A percentile compares a stretch with the other conserved stretches of the same genome.
Conservation (phyloP, 1,140 invertebrate species). For the Temnothorax nylanderi region DNA sequence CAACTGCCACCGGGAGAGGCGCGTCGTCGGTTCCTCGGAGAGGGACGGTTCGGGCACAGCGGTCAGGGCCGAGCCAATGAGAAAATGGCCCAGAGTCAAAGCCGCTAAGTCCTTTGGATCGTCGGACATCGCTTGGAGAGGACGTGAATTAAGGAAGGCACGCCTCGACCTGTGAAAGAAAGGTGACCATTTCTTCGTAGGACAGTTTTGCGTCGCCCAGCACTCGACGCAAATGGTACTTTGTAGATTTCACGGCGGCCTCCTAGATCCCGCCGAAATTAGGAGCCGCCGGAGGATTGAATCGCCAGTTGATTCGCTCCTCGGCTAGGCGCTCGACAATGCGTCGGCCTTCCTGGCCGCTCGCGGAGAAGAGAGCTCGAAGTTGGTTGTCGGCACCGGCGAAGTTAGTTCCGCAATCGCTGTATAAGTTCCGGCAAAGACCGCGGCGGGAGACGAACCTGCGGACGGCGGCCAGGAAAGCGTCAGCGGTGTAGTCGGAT, state of each 20-base stretch:
- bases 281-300: neutral
- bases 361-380: slow-evolving; percentile 17
- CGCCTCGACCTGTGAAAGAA: neutral
- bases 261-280: slow-evolving; percentile 66
- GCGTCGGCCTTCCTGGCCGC: neutral
- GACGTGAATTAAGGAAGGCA: neutral
- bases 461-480: slow-evolving; percentile 67
- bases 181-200: neutral
- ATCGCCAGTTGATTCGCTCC: slow-evolving; percentile 35
- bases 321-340: slow-evolving; percentile 48
- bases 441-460: slow-evolving; percentile 66
- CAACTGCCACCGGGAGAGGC: neutral
- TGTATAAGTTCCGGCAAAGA: neutral
- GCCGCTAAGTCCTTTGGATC: neutral
- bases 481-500: slow-evolving; percentile 13
- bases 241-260: neutral
- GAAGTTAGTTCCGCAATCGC: slow-evolving; percentile 80
- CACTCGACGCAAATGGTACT: neutral
- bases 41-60: no score
- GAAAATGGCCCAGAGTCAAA: neutral
- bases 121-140: neutral
- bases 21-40: no score
- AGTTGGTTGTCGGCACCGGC: slow-evolving; percentile 69
- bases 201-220: neutral
- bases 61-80: no score